Percentiles rank a stretch among this genome's conserved stretches.
These are phyloP conservation scores for Adela reaumurella DNA, from an alignment of 2,888 invertebrate genomes.

Conservation along the genomic window DNA sequence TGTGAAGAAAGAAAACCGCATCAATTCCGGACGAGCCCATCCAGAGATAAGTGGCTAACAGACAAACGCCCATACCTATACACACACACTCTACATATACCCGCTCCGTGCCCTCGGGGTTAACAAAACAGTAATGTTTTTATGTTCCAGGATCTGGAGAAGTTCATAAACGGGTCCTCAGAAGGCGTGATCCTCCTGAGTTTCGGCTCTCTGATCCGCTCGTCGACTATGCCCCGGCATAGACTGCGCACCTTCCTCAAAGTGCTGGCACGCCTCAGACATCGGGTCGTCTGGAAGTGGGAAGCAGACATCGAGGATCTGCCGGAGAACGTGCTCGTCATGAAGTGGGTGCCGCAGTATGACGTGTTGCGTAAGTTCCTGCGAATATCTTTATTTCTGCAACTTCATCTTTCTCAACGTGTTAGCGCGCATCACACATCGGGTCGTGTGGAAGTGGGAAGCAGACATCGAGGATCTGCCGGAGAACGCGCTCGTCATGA, in stretches of 20 bases:
- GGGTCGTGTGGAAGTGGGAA: conserved; percentile 74
- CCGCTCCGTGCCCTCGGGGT: no score
- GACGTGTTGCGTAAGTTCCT: conserved; percentile 64
- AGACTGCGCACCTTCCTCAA: conserved; percentile 52
- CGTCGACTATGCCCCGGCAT: conserved; percentile 55
- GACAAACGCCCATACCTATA: no score
- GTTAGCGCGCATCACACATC: conserved; percentile 56
- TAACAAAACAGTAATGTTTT: background rate
- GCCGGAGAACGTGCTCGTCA: conserved; percentile 55
- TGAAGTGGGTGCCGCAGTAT: conserved; percentile 65
- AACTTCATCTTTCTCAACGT: conserved; percentile 56
- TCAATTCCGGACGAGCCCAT: no score
- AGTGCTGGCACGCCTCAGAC: conserved; percentile 56
- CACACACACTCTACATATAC: no score
- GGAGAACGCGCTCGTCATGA: conserved; percentile 53
- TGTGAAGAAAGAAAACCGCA: no score
- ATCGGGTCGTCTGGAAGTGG: conserved; percentile 72
- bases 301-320: conserved; percentile 54
- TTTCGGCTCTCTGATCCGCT: conserved; percentile 68
- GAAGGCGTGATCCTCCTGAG: conserved; percentile 67
- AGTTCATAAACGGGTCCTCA: conserved; percentile 55
- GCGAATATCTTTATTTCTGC: no score
- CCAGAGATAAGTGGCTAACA: no score
- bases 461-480: conserved; percentile 51
- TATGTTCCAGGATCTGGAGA: conserved; percentile 41